A percentile compares a stretch with the other conserved stretches of the same genome.
These are phyloP conservation scores for Thaleichthys pacificus DNA, from an alignment of 2,797 vertebrate genomes.

Conservation along the genomic window DNA sequence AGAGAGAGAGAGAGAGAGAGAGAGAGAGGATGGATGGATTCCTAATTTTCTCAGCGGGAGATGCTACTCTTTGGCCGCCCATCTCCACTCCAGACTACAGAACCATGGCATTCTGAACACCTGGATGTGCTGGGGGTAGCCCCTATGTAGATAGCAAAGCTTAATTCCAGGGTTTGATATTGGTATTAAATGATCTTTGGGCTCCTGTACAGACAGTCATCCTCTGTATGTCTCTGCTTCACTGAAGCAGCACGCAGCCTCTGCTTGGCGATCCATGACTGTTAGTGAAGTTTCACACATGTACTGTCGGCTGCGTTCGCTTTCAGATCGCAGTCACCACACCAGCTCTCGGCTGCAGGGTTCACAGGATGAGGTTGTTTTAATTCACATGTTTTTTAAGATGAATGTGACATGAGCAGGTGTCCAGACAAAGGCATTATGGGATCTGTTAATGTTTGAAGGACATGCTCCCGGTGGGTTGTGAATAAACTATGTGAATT, in stretches of 20 bases:
- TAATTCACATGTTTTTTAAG: constrained; percentile 4
- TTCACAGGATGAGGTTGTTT: constrained; percentile 10
- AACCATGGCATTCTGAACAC: constrained; percentile 34
- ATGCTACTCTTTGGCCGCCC: constrained; percentile 18
- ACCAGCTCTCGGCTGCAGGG: background rate
- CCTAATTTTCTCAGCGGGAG: background rate
- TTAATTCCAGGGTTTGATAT: constrained; percentile 36
- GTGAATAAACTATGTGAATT: background rate
- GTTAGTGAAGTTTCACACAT: constrained; percentile 24
- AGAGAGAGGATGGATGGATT: too few species aligned
- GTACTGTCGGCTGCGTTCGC: constrained; percentile 4
- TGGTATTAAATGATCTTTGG: constrained; percentile 14
- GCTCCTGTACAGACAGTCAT: constrained; percentile 13
- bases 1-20: too few species aligned
- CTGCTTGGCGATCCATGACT: constrained; percentile 21
- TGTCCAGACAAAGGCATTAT: constrained; percentile 2
- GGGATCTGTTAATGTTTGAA: background rate
- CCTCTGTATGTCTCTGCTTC: constrained; percentile 19
- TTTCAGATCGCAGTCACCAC: background rate
- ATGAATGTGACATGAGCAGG: constrained; percentile 11
- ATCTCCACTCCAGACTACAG: constrained; percentile 17
- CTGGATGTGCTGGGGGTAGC: constrained; percentile 56
- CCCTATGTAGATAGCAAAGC: constrained; percentile 40
- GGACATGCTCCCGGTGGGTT: constrained; percentile 3
- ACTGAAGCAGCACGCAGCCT: constrained; percentile 15